phyloP scores from a whole-genome alignment of 2,113 vertebrate species.

The Pavo muticus region DNA sequence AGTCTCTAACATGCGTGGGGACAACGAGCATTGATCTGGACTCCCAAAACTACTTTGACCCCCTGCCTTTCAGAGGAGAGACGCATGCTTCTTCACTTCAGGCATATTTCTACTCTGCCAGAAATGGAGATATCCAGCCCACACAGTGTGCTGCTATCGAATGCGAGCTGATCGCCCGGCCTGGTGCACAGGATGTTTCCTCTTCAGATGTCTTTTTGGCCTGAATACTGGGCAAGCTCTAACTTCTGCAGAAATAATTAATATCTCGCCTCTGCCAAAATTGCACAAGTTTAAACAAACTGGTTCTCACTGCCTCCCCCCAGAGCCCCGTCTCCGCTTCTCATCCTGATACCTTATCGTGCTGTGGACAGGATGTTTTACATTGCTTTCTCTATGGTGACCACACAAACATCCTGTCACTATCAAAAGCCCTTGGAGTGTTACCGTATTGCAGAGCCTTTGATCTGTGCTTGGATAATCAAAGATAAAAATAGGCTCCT shows the following conservation, averaged over 20 bases:
- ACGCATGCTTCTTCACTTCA: not conserved
- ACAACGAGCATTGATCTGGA: not conserved
- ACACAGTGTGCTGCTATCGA: constrained; percentile 20
- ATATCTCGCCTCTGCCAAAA: constrained; percentile 26
- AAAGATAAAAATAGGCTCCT: constrained; percentile 46
- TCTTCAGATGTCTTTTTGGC: constrained; percentile 51
- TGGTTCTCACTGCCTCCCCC: constrained; percentile 21
- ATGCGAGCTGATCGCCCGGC: not conserved
- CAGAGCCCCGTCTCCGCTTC: not conserved
- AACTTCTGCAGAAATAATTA: constrained; percentile 67
- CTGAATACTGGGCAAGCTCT: not conserved
- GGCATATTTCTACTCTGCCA: not conserved
- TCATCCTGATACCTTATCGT: constrained; percentile 52
- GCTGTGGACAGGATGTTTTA: constrained; percentile 41
- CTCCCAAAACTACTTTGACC: not conserved
- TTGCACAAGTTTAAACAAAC: constrained; percentile 57
- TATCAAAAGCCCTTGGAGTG: constrained; percentile 54
- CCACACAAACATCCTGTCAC: constrained; percentile 56
- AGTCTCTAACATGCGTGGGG: not conserved
- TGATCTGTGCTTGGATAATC: constrained; percentile 68
- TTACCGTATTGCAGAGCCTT: constrained; percentile 49
- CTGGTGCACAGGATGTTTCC: constrained; percentile 60
- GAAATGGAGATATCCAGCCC: constrained; percentile 14
- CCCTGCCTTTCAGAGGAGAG: not conserved
- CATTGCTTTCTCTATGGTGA: constrained; percentile 63